Evolutionary conservation across 1,140 invertebrate genomes (phyloP).

Genomic region (Ostrea denselamellosa): DNA sequence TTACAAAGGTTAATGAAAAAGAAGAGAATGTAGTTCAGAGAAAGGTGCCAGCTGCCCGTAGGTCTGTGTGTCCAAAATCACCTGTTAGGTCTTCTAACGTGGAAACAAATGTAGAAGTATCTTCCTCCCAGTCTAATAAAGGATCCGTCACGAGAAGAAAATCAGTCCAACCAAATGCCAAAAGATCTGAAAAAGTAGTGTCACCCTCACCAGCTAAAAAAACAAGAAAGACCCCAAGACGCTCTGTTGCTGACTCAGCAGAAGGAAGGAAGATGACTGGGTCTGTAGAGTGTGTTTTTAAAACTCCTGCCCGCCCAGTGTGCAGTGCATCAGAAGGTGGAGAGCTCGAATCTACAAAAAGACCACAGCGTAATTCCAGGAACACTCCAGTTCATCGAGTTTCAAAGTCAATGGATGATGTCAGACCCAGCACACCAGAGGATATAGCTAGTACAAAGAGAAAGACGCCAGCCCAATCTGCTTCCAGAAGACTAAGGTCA

Average conservation of each 20-base stretch:
- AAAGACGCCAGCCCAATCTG: neutral
- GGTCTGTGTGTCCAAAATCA: constrained; percentile 33
- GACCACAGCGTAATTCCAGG: neutral
- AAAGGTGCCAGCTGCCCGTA: neutral
- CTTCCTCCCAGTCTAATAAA: neutral
- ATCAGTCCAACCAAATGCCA: neutral
- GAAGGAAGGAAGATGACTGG: neutral
- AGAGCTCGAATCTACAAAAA: neutral
- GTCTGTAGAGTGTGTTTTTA: neutral
- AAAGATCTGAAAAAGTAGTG: neutral
- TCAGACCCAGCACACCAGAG: neutral
- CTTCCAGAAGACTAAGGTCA: neutral
- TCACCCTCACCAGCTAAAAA: neutral
- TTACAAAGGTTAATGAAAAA: neutral
- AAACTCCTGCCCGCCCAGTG: neutral
- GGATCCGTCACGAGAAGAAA: neutral
- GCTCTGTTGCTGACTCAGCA: neutral
- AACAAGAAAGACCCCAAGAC: neutral
- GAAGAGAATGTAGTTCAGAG: neutral
- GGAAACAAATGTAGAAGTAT: neutral
- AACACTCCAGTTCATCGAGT: neutral
- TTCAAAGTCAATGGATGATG: neutral
- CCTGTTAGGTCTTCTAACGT: neutral
- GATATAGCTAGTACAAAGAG: neutral
- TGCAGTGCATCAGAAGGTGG: neutral